Evolutionary conservation across 2,113 vertebrate genomes (phyloP).

Genomic region (Oncorhynchus mykiss): DNA sequence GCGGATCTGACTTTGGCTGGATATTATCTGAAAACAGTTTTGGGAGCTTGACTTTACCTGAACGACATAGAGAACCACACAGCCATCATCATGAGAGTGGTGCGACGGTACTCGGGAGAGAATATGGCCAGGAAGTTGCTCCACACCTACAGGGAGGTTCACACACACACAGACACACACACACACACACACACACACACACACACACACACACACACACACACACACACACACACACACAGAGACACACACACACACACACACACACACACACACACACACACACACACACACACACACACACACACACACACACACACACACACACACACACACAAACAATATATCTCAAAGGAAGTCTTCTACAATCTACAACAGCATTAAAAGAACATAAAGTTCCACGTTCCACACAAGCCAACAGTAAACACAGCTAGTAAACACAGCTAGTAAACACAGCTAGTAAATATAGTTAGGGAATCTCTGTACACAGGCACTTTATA

Average conservation of each 20-base stretch:
- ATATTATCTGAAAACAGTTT: no score
- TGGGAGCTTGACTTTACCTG: conserved; percentile 74
- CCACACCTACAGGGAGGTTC: conserved; percentile 78
- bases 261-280: not conserved
- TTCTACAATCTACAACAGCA: not conserved
- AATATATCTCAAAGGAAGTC: not conserved
- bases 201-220: not conserved
- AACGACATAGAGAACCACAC: conserved; percentile 99
- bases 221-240: conserved; percentile 7
- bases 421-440: not conserved
- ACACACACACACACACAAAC: not conserved
- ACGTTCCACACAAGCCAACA: not conserved
- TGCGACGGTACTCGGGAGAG: conserved; percentile 85
- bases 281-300: conserved; percentile 6
- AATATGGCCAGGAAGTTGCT: conserved; percentile 88
- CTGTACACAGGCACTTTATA: not conserved
- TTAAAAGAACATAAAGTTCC: not conserved
- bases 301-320: no score
- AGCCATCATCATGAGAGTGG: conserved; percentile 96
- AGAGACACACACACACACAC: not conserved
- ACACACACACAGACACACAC: not conserved
- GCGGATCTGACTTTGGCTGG: no score
- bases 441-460: no score
- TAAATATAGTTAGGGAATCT: not conserved
- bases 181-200: not conserved